Conservation (phyloP, 2,113 vertebrate species). For the Lasiurus borealis region DNA sequence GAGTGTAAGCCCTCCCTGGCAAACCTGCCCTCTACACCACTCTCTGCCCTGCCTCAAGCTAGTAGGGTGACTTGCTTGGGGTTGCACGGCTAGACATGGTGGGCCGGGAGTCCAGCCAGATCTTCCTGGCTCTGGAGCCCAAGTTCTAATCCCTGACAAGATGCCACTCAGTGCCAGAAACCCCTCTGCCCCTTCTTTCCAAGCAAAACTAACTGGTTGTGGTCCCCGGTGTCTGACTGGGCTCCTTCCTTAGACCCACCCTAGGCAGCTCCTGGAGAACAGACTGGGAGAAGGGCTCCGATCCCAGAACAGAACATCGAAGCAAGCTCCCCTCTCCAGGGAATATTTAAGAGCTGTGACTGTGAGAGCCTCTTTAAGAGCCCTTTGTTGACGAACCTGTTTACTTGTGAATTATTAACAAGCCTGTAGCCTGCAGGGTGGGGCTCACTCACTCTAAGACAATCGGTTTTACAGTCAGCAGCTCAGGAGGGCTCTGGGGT, state of each 20-base stretch:
- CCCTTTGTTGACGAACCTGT: neutral
- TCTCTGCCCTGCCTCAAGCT: neutral
- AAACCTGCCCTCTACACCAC: neutral
- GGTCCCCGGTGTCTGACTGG: neutral
- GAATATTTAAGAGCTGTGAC: neutral
- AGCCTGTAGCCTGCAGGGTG: neutral
- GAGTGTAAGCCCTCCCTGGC: neutral
- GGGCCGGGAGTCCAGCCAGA: neutral
- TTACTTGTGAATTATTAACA: conserved; percentile 62
- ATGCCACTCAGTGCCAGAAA: neutral
- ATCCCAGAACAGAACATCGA: neutral
- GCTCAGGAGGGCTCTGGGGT: neutral
- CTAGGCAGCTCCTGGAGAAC: neutral
- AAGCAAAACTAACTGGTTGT: neutral
- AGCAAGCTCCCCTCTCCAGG: neutral
- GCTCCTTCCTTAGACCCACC: neutral
- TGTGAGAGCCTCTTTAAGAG: neutral
- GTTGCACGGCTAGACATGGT: neutral
- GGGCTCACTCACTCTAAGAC: neutral
- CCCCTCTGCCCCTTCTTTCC: neutral
- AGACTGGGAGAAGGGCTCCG: neutral
- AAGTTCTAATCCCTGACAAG: neutral
- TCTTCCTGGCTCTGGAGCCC: neutral
- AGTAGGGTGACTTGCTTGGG: neutral
- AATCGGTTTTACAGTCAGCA: neutral